Percentiles rank a stretch among this genome's conserved stretches.
Conservation (phyloP, 1,140 invertebrate genomes). For the Macrotrachela quadricornifera region DNA sequence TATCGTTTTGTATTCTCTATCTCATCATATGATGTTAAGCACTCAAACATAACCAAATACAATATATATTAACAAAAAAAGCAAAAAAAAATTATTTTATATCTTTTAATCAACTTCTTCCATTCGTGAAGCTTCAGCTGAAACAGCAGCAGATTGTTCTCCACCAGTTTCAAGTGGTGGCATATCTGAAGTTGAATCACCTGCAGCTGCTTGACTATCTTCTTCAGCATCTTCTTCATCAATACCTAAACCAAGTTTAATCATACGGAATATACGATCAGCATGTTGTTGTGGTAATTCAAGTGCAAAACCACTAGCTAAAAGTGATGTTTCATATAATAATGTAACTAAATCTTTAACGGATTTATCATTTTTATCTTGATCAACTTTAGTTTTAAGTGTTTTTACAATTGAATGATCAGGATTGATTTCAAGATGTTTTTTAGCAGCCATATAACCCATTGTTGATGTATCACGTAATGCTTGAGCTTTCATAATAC, state of each 20-base stretch:
- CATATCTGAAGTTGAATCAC: slow-evolving; percentile 34
- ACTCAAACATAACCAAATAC: too few relatives aligned
- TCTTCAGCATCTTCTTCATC: slow-evolving; percentile 36
- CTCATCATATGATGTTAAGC: too few relatives aligned
- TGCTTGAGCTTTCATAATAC: slow-evolving; percentile 96
- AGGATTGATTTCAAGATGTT: slow-evolving; percentile 60
- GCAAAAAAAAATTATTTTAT: too few relatives aligned
- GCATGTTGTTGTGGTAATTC: slow-evolving; percentile 31
- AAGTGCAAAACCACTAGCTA: slow-evolving; percentile 26
- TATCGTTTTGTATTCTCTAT: too few relatives aligned
- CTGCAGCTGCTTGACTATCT: slow-evolving; percentile 35
- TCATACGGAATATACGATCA: slow-evolving; percentile 52
- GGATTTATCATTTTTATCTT: slow-evolving; percentile 87
- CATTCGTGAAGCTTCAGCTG: slow-evolving; percentile 67
- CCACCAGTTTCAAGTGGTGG: slow-evolving; percentile 42
- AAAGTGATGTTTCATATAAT: slow-evolving; percentile 28
- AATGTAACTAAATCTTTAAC: slow-evolving; percentile 38
- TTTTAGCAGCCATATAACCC: slow-evolving; percentile 67
- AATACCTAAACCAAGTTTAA: slow-evolving; percentile 71
- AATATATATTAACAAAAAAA: too few relatives aligned
- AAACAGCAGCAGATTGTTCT: too few relatives aligned
- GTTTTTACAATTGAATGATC: slow-evolving; percentile 82
- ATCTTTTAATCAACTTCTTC: slow-evolving; percentile 78
- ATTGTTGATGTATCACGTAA: slow-evolving; percentile 79
- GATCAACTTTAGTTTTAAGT: slow-evolving; percentile 65